Percentiles rank a stretch among this genome's conserved stretches.
Conservation (phyloP, 2,113 vertebrate species). For the Pangasianodon gigas region DNA sequence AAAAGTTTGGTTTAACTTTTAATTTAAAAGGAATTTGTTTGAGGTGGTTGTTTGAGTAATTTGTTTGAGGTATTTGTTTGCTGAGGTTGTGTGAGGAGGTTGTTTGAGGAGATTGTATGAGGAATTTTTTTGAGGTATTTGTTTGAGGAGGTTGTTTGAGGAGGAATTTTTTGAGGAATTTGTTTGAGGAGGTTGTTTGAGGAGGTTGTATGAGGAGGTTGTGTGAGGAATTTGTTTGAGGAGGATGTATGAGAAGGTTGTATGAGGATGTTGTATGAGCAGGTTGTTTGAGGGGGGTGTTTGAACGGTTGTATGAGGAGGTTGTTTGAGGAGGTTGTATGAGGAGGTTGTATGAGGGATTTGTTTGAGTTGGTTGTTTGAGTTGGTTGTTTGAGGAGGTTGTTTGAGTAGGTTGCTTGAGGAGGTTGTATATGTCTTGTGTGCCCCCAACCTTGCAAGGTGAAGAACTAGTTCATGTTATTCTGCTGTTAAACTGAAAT, state of each 20-base stretch:
- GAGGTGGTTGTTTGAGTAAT: background rate
- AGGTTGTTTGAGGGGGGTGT: background rate
- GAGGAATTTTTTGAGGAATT: background rate
- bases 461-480: background rate
- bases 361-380: background rate
- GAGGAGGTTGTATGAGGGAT: background rate
- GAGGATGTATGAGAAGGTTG: background rate
- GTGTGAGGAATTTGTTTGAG: background rate
- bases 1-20: background rate
- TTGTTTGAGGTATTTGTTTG: background rate
- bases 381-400: background rate
- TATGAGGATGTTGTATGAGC: too few relatives aligned
- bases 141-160: background rate
- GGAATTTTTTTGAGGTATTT: background rate
- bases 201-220: background rate
- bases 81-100: background rate
- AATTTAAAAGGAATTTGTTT: background rate
- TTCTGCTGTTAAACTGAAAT: background rate
- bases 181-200: background rate
- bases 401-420: too few relatives aligned
- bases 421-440: background rate
- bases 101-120: background rate
- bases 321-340: background rate
- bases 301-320: background rate
- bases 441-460: background rate